These are phyloP conservation scores for Drosophila anomelani DNA, from an alignment of 2,888 invertebrate genomes.

Conservation along the genomic window DNA sequence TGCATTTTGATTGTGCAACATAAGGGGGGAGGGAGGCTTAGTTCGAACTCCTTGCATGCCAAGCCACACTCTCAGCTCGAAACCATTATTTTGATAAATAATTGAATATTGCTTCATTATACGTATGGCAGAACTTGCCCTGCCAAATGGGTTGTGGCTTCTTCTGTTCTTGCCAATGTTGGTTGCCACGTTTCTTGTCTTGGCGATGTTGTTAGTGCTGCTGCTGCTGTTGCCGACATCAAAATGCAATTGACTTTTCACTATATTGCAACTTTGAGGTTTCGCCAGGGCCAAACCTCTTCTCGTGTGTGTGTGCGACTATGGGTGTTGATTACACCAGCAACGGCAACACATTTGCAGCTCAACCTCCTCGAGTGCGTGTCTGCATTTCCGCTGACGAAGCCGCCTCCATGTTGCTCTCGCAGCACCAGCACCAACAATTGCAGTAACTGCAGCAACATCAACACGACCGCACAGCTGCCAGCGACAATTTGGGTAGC, in stretches of 20 bases:
- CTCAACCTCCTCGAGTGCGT: constrained; percentile 44
- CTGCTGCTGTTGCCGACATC: constrained; percentile 56
- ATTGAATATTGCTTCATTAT: constrained; percentile 72
- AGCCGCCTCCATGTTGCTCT: constrained; percentile 19
- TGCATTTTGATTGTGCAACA: constrained; percentile 34
- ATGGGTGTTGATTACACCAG: constrained; percentile 52
- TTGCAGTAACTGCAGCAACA: constrained; percentile 25
- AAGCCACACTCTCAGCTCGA: constrained; percentile 18
- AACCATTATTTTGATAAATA: constrained; percentile 70
- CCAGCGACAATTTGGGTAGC: constrained; percentile 55
- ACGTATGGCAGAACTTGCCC: constrained; percentile 48
- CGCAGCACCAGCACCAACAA: neutral
- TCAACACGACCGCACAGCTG: constrained; percentile 52
- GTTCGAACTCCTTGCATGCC: neutral
- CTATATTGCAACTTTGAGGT: constrained; percentile 71
- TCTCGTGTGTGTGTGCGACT: constrained; percentile 13
- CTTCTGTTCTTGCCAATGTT: constrained; percentile 36
- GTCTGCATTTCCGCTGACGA: constrained; percentile 63
- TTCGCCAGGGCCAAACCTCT: constrained; percentile 49
- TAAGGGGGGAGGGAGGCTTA: constrained; percentile 5
- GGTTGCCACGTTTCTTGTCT: constrained; percentile 29
- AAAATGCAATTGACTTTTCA: constrained; percentile 78
- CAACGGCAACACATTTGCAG: constrained; percentile 50
- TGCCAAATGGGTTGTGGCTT: constrained; percentile 61
- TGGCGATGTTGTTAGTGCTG: constrained; percentile 4